These are phyloP conservation scores for Steinernema hermaphroditum DNA, from an alignment of 2,888 invertebrate species.

Conservation along the genomic window DNA sequence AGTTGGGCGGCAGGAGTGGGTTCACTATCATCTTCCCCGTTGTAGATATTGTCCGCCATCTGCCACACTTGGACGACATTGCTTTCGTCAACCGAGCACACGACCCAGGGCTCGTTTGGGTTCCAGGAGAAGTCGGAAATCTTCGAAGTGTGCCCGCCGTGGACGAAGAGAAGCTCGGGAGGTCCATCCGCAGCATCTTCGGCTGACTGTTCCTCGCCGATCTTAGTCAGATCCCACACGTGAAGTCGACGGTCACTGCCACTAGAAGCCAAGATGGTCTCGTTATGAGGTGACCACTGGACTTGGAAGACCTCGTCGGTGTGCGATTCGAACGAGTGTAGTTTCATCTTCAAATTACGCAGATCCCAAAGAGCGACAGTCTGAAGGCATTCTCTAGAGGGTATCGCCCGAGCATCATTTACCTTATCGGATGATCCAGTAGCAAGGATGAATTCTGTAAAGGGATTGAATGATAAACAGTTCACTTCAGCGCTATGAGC, in stretches of 20 bases:
- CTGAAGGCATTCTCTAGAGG: slow-evolving; percentile 63
- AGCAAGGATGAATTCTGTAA: slow-evolving; percentile 95
- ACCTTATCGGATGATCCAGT: slow-evolving; percentile 96
- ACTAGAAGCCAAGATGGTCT: slow-evolving; percentile 96
- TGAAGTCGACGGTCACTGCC: slow-evolving; percentile 95
- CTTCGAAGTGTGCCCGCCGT: slow-evolving; percentile 98
- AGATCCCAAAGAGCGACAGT: slow-evolving; percentile 95
- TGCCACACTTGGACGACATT: slow-evolving; percentile 99
- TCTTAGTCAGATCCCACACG: slow-evolving; percentile 99
- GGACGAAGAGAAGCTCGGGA: slow-evolving; percentile 80
- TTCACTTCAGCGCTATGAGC: slow-evolving; percentile 95
- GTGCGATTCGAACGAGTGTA: slow-evolving; percentile 99
- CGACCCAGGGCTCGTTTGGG: slow-evolving; percentile 99
- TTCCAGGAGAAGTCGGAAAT: slow-evolving; percentile 99
- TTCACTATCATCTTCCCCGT: slow-evolving; percentile 99
- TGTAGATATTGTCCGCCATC: slow-evolving; percentile 94
- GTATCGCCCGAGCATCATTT: not conserved
- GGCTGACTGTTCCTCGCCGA: slow-evolving; percentile 95
- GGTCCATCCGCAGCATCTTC: slow-evolving; percentile 99
- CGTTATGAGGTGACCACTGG: slow-evolving; percentile 99
- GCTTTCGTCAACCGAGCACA: slow-evolving; percentile 98
- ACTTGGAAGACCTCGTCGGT: slow-evolving; percentile 99
- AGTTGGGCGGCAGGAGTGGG: too few relatives aligned
- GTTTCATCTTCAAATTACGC: slow-evolving; percentile 90
- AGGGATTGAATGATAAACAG: slow-evolving; percentile 98